phyloP scores from a whole-genome alignment of 2,888 invertebrate genomes.

The Mechanitis mazaeus region DNA sequence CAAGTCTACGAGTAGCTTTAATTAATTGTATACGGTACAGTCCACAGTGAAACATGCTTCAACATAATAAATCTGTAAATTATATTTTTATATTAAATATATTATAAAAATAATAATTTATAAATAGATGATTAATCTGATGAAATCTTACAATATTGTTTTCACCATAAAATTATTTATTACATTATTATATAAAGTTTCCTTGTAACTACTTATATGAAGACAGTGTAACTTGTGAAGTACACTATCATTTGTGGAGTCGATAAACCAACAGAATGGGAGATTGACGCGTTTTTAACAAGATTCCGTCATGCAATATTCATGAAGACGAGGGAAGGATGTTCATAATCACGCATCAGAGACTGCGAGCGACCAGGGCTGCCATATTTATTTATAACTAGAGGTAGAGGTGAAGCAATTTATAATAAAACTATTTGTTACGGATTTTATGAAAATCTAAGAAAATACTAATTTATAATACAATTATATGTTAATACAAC shows the following conservation, averaged over 20 bases:
- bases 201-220: not conserved
- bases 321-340: conserved; percentile 52
- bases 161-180: not conserved
- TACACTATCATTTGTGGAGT: conserved; percentile 45
- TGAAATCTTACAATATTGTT: not conserved
- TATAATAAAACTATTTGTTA: too few relatives aligned
- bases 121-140: too few relatives aligned
- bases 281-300: conserved; percentile 71
- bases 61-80: too few relatives aligned
- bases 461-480: too few relatives aligned
- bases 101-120: too few relatives aligned
- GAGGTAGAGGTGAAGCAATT: too few relatives aligned
- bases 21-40: too few relatives aligned
- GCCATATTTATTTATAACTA: conserved; percentile 26
- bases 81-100: too few relatives aligned
- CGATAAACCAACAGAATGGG: conserved; percentile 61
- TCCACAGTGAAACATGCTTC: too few relatives aligned
- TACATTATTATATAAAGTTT: not conserved
- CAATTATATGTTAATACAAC: too few relatives aligned
- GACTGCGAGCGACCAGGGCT: conserved; percentile 42
- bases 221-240: conserved; percentile 14
- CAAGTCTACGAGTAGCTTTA: too few relatives aligned
- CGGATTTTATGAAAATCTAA: too few relatives aligned
- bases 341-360: conserved; percentile 53
- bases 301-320: conserved; percentile 62